Evolutionary conservation across 2,113 vertebrate species (phyloP), one percentile per base, ranked within the genome.

Genomic region (Podarcis raffonei): DNA sequence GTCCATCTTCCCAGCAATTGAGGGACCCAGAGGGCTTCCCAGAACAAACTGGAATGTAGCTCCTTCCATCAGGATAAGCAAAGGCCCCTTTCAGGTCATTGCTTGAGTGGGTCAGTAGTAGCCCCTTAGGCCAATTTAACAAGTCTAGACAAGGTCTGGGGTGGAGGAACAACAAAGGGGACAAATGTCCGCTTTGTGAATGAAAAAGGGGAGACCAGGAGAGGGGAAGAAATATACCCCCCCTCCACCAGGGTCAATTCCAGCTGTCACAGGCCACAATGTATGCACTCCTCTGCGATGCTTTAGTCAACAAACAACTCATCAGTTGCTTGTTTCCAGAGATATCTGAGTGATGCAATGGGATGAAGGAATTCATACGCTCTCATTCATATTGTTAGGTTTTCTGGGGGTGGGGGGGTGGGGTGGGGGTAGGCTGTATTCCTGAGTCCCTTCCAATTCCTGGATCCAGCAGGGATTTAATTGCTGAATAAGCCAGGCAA

Each of bases 31-130:
- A 0, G 87, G 1, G 0, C 81, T 32, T 81, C 13, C 0, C 75
- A n/a, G 6, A 74, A 76, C 87, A 89, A 84, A 71, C 9, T 1
- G 83, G 87, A 88, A 85, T 0, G 0, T 72, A 86, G 74, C 27
- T 3, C 66, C 66, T 93, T 90, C 92, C 92, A 87, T 91, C 65
- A 93, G 66, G 88, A 72, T 84, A 91, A 93, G 75, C 90, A 83
- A 2, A 0, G 90, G 30, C 65, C 23, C 68, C 90, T 94, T 94
- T 92, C 91, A 90, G 93, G 91, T 95, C 94, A 95, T 80, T 77
- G 78, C 80, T 92, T 93, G 89, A 94, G 90, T 88, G 93, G 93
- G 91, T 94, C 93, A 95, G 7, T 0, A 5, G 88, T 77, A 88
- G 79, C 83, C 82, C 71, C 0, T 0, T 57, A 82, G 89, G 57